Evolutionary conservation across 2,797 vertebrate species (phyloP), one percentile per base, ranked within the genome.

Genomic region (Coluber constrictor): DNA sequence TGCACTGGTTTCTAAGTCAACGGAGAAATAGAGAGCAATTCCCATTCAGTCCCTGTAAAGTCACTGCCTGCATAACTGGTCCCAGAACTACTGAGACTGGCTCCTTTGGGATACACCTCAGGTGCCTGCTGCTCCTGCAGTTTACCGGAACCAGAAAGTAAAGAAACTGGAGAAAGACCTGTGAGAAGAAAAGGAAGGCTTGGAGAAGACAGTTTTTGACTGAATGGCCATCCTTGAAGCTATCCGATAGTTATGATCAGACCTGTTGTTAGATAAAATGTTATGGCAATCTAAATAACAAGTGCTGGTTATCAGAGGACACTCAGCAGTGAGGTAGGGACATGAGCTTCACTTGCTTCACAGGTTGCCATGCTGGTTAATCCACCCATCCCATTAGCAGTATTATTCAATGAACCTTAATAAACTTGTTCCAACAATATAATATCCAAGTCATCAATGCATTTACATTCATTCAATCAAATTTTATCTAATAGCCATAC

Each of bases 41-140:
- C 92, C 93, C 51, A 51, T 95, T 95, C 92, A 94, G 92, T 94
- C 86, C 93, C 93, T 94, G 92, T 94, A 86, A 94, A 94, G 92
- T 93, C 89, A 89, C 87, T 86, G 90, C 88, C 93, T 96, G 90
- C 43, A 20, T 57, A 89, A 94, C 94, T 92, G 92, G 93, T 95
- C 93, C 93, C 96, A 95, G 95, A 90, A 92, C 90, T 95, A 74
- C 93, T 27, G 90, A 90, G 89, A 43, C 56, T n/a, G 0, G 8
- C 25, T 88, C 60, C 94, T 96, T 88, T 95, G 87, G 92, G 96
- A 95, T 88, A 90, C 29, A 79, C 4, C 13, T 20, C 89, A 63
- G 92, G 93, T 92, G 94, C 93, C 43, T n/a, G 86, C 51, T 94
- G 88, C 91, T 96, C 88, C 57, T 0, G 92, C 51, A 93, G 94